Conservation (phyloP, 2,113 vertebrate genomes). For the Glaucidium brasilianum region DNA sequence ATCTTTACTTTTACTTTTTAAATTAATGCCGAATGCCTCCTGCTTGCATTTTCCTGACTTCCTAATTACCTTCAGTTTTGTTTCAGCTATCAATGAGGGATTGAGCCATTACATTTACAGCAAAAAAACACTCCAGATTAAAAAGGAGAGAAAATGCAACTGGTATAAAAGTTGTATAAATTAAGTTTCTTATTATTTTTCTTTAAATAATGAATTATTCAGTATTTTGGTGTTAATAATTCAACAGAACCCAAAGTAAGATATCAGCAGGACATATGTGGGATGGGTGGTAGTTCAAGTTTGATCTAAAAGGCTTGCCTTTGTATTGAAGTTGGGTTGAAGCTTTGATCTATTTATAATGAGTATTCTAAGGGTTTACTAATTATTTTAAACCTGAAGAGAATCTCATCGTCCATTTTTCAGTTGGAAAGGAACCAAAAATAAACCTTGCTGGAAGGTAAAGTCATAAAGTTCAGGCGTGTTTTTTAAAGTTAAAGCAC, state of each 20-base stretch:
- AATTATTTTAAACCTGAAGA: conserved; percentile 69
- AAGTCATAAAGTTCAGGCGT: conserved; percentile 12
- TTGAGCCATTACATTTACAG: neutral
- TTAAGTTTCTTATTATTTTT: conserved; percentile 42
- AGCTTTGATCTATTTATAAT: conserved; percentile 73
- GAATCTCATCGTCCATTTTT: conserved; percentile 26
- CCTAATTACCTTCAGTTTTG: neutral
- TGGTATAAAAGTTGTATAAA: conserved; percentile 32
- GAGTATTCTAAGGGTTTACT: conserved; percentile 66
- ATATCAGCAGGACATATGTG: conserved; percentile 50
- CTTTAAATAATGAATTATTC: conserved; percentile 67
- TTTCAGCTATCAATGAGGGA: neutral
- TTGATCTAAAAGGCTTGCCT: conserved; percentile 63
- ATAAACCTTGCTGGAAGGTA: conserved; percentile 52
- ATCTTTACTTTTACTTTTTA: neutral
- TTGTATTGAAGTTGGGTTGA: conserved; percentile 57
- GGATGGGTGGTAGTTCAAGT: conserved; percentile 45
- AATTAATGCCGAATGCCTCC: neutral
- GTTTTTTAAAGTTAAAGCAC: conserved; percentile 6
- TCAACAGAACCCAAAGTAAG: conserved; percentile 58
- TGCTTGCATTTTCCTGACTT: neutral
- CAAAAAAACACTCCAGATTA: neutral
- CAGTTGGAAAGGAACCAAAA: conserved; percentile 23
- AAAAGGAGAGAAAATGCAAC: neutral
- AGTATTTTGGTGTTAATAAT: conserved; percentile 69